Evolutionary conservation across 2,888 invertebrate genomes (phyloP).

Genomic region (Sinohyriopsis cumingii): DNA sequence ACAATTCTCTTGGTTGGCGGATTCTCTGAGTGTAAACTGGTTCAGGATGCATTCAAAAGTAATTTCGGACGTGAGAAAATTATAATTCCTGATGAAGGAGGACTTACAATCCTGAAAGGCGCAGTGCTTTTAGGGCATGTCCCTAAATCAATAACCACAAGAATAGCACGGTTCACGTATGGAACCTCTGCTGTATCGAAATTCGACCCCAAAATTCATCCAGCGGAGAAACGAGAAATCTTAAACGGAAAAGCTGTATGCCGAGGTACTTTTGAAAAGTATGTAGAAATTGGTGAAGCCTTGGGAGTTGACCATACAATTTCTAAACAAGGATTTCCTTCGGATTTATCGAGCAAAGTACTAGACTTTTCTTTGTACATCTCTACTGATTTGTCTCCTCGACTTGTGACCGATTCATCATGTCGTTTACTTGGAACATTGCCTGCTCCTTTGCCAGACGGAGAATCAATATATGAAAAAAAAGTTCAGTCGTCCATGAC

Average conservation of each 20-base stretch:
- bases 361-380: constrained; percentile 24
- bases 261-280: constrained; percentile 24
- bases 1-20: no score
- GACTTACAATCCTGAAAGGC: constrained; percentile 35
- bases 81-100: constrained; percentile 32
- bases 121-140: constrained; percentile 42
- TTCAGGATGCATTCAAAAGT: constrained; percentile 5
- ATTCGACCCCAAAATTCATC: constrained; percentile 24
- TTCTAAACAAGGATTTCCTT: constrained; percentile 14
- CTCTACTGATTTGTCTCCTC: constrained; percentile 20
- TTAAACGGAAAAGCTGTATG: constrained; percentile 21
- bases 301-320: constrained; percentile 15
- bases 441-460: constrained; percentile 23
- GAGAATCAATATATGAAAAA: constrained; percentile 6
- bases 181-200: constrained; percentile 22
- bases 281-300: constrained; percentile 23
- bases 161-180: constrained; percentile 31
- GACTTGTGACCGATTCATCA: constrained; percentile 23
- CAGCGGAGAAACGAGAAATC: constrained; percentile 14
- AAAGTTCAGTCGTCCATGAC: constrained; percentile 28
- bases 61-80: neutral
- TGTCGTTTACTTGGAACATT: constrained; percentile 26
- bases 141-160: constrained; percentile 24
- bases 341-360: neutral
- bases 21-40: neutral